Evolutionary conservation across 2,113 vertebrate genomes (phyloP), one percentile per base, ranked within the genome.

Genomic region (Geococcyx californianus): DNA sequence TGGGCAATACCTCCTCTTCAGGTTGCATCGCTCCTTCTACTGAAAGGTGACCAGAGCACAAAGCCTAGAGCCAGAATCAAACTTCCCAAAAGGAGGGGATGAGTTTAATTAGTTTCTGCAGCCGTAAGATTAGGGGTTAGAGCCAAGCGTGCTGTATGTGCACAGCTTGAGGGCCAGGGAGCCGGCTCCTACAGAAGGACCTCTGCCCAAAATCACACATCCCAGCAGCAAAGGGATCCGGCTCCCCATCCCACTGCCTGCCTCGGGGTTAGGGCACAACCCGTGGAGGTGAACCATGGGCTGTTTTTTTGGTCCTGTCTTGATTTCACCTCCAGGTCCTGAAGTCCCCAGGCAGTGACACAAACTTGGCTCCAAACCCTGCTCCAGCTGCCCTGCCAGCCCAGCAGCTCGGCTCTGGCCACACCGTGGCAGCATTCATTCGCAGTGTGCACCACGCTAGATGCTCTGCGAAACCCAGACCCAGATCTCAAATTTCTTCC

Each of bases 381-480:
- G 29, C 52, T 36, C 40, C 1, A 1, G 10, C 38, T 1, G 4
- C 85, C 24, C 42, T 16, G 68, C 38, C 73, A 58, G 84, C 83
- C n/a, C 70, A 9, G 80, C 17, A 54, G 72, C 82, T 17, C 33
- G 2, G 49, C 87, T 85, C 63, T 3, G 69, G 77, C 95, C 96
- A 95, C 94, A 94, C n/a, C 2, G 96, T 84, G 95, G 93, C 96
- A 97, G 95, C 94, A 94, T 70, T 49, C 55, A n/a, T 67, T 84
- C 92, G 5, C 13, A 0, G 17, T 79, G 31, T 23, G 26, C 6
- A 6, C 59, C 58, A 1, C 0, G 8, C 2, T 8, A 13, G 49
- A 42, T 21, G 72, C 55, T 77, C 74, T 5, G 88, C 66, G n/a
- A 33, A 75, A 33, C 24, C 4, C 5, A 74, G 31, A 44, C 44